Evolutionary conservation across 2,888 invertebrate genomes (phyloP), one percentile per base, ranked within the genome.

Genomic region (Microctonus brassicae): DNA sequence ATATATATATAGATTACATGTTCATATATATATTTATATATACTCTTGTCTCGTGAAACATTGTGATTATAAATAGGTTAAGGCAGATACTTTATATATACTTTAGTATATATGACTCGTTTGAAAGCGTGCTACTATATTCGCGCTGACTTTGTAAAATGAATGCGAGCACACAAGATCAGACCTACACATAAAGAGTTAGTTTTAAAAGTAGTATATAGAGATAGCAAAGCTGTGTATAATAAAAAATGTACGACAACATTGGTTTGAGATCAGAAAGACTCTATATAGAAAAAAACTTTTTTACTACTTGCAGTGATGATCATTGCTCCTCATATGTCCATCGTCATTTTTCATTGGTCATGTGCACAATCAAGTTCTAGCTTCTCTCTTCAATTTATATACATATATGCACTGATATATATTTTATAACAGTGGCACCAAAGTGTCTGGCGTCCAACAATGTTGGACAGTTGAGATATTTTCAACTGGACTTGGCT

Each of bases 81-180:
- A 55, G 55, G 29, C 55, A 24, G 63, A 62, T 22, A 47, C 57
- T 47, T 17, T 52, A 26, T 29, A 64, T 26, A 22, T 64, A 42
- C 17, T 22, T 61, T 36, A n/a, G 29, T 29, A 29, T 29, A 29
- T 29, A 29, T 29, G 17, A 20, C 17, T 47, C 6, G 47, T 20
- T 47, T n/a, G 20, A 47, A 47, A 17, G 39, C 34, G 24, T 36
- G 57, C 52, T 55, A 47, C 69, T 69, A 62, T 62, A 55, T 58
- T 64, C 64, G 11, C 61, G 65, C 52, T 36, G 70, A 70, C 70
- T 70, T 70, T 70, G 61, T 60, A 52, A 65, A 70, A 70, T 66
- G 70, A 70, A 52, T 39, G 65, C 33, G 47, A 7, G 6, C 17
- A 47, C 47, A 20, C 2, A 17, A n/a, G 47, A 39, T 13, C n/a